A percentile compares a stretch with the other conserved stretches of the same genome.
phyloP scores from a whole-genome alignment of 2,113 vertebrate species.

The Sminthopsis crassicaudata region DNA sequence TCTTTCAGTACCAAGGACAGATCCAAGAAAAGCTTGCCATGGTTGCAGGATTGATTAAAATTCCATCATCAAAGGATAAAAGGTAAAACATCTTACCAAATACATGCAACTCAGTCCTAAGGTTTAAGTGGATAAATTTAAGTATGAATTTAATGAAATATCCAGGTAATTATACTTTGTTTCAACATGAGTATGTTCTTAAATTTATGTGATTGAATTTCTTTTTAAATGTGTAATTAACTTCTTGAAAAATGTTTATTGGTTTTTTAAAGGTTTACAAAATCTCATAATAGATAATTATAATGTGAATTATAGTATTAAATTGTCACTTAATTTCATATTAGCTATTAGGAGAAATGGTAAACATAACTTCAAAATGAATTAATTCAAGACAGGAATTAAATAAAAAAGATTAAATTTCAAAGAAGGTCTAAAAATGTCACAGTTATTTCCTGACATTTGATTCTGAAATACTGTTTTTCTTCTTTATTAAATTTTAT shows the following conservation, averaged over 20 bases:
- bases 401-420: conserved; percentile 26
- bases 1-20: conserved; percentile 60
- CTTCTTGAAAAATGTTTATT: conserved; percentile 76
- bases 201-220: conserved; percentile 70
- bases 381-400: conserved; percentile 65
- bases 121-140: conserved; percentile 58
- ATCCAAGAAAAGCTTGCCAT: rapidly evolving
- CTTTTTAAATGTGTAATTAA: conserved; percentile 79
- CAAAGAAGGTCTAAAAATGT: conserved; percentile 38
- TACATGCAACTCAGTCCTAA: conserved; percentile 32
- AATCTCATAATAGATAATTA: conserved; percentile 73
- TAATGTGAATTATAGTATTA: conserved; percentile 74
- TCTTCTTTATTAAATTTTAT: background rate
- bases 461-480: conserved; percentile 25
- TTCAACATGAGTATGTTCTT: conserved; percentile 73
- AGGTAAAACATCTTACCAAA: background rate
- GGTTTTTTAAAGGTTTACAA: conserved; percentile 76
- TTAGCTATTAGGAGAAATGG: conserved; percentile 65
- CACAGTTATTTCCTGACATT: conserved; percentile 17
- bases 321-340: conserved; percentile 75
- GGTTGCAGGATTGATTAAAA: background rate
- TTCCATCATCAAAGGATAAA: background rate
- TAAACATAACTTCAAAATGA: conserved; percentile 71
- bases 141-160: conserved; percentile 71
- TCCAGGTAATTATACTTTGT: conserved; percentile 72